These are phyloP conservation scores for Rhincodon typus DNA, from an alignment of 2,797 vertebrate species.

Conservation along the genomic window DNA sequence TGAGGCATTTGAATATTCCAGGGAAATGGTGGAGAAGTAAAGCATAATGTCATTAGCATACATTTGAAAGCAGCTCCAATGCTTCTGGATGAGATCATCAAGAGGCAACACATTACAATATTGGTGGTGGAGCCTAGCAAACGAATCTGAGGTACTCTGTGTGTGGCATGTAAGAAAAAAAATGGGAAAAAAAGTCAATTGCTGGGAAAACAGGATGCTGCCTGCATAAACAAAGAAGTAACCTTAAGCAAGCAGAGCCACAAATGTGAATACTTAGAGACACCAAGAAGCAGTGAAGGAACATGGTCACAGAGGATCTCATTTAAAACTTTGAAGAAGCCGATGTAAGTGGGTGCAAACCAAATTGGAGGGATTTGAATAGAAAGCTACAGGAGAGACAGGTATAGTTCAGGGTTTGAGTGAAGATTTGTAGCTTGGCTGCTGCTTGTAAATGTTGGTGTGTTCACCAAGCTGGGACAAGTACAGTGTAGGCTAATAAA, in stretches of 20 bases:
- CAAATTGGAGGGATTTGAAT: neutral
- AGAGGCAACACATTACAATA: neutral
- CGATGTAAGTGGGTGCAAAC: neutral
- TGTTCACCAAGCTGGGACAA: too few relatives aligned
- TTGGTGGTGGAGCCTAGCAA: neutral
- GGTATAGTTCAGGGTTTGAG: neutral
- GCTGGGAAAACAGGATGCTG: neutral
- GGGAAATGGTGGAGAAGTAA: neutral
- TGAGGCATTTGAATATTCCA: neutral
- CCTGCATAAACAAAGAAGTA: neutral
- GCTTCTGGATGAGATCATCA: neutral
- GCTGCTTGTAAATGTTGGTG: too few relatives aligned
- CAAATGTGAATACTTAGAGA: neutral
- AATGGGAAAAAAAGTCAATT: neutral
- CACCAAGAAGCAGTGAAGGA: neutral
- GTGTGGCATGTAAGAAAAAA: neutral
- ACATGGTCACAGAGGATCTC: neutral
- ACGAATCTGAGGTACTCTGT: neutral
- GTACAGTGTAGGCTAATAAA: neutral
- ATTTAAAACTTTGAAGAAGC: neutral
- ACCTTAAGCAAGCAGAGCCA: neutral
- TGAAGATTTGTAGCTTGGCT: too few relatives aligned
- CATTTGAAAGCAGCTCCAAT: neutral
- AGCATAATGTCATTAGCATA: neutral
- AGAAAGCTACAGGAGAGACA: neutral